Base-by-base conservation (phyloP, 2,797 vertebrate genomes). In the Spea hammondii region DNA sequence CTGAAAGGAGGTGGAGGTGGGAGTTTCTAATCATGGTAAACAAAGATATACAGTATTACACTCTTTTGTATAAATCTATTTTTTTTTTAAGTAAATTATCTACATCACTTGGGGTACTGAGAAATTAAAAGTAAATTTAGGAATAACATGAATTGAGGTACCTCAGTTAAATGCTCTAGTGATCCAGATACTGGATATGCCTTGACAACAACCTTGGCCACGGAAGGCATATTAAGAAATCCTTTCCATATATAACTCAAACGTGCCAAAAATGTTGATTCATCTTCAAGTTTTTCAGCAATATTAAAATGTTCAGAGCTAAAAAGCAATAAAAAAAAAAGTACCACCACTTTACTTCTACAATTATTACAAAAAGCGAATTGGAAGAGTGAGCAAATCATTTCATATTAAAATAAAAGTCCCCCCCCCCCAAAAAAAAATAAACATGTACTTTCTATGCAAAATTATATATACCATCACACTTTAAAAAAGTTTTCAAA, bases 151-250 rank as follows among this genome's bases (percentile, higher is more conserved):
- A 32, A 32, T 32, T 12, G 8, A 62, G 14, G n/a, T 92, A 97
- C 98, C 94, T 98, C 95, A 1, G 93, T 95, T 84, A 99, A 88
- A 84, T 94, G 93, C 65, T 99, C 97, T 83, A 98, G 88, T 65
- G 92, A 92, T 76, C 98, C 98, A 67, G 98, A 99, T 9, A 99
- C 96, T 0, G 96, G 96, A 55, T 97, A 99, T 68, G 94, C 95
- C 90, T 96, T 99, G 53, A 96, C 98, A 75, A 97, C 91, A 83
- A 98, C 94, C 87, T 96, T 98, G 11, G 98, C 98, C 80, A 99
- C 98, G 48, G 94, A 92, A n/a, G 95, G 94, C 97, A 99, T 99
- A 79, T 98, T 96, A 86, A 99, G 95, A 87, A 95, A 95, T 74
- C 98, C 97, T 82, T 95, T 94, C 98, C 98, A 99, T 88, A 97